Percentiles rank a stretch among this genome's conserved stretches.
Evolutionary conservation across 1,140 invertebrate species (phyloP).

Genomic region (Atopsyche davidsoni): DNA sequence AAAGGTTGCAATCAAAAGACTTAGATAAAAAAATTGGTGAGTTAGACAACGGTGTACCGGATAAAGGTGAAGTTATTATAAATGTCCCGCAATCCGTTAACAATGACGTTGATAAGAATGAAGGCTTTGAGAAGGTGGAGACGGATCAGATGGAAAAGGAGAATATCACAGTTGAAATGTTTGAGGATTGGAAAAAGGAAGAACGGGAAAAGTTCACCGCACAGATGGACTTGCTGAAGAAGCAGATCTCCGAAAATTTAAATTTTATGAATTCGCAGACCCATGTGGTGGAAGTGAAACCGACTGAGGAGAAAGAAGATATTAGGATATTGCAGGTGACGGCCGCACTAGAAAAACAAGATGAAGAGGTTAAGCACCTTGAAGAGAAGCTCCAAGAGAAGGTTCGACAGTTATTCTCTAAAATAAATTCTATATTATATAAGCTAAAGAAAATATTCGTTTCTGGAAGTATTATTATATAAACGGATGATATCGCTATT

Average conservation of each 20-base stretch:
- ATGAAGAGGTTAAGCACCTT: conserved; percentile 37
- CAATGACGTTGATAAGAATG: conserved; percentile 4
- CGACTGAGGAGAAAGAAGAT: conserved; percentile 26
- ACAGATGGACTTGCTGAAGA: conserved; percentile 41
- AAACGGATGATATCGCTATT: too few relatives aligned
- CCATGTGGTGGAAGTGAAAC: conserved; percentile 1
- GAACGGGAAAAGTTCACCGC: conserved; percentile 43
- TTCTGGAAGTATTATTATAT: too few relatives aligned
- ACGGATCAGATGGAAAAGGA: conserved; percentile 27
- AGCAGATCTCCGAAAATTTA: conserved; percentile 30
- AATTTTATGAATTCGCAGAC: conserved; percentile 26
- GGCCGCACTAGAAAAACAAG: conserved; percentile 35
- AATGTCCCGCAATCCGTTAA: too few relatives aligned
- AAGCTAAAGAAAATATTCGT: too few relatives aligned
- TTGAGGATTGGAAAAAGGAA: conserved; percentile 43
- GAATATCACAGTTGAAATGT: conserved; percentile 35
- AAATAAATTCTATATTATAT: too few relatives aligned
- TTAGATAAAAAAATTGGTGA: conserved; percentile 6
- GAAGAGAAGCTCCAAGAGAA: conserved; percentile 34
- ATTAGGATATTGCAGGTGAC: conserved; percentile 25
- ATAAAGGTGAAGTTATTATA: too few relatives aligned
- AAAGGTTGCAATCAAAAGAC: conserved; percentile 32
- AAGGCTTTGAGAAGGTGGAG: conserved; percentile 32
- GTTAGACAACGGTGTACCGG: conserved; percentile 8
- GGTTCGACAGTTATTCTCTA: too few relatives aligned